phyloP scores from a whole-genome alignment of 2,113 vertebrate species.

The Halcyon malimbica region DNA sequence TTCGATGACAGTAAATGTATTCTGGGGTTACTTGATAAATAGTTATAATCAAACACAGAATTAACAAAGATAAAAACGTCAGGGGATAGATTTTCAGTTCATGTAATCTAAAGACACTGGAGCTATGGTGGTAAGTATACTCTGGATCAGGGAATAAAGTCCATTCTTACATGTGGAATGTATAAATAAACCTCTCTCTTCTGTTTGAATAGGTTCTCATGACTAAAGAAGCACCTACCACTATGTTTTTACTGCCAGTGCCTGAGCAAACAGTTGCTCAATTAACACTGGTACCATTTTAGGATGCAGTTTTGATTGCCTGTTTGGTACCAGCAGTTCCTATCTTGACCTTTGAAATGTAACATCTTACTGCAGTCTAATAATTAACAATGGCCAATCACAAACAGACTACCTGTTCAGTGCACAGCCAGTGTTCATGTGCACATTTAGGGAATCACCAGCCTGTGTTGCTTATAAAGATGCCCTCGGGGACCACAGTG shows the following conservation, averaged over 20 bases:
- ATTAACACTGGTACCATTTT: neutral
- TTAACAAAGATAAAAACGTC: neutral
- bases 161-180: neutral
- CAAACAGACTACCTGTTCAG: neutral
- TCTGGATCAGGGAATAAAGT: neutral
- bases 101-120: neutral
- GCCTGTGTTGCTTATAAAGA: neutral
- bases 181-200: neutral
- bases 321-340: neutral
- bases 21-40: neutral
- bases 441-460: neutral
- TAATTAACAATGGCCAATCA: neutral
- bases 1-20: neutral
- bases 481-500: too few relatives aligned
- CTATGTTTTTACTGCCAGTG: neutral
- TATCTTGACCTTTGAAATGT: constrained; percentile 24
- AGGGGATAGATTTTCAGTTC: neutral
- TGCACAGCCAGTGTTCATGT: neutral
- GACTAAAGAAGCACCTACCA: neutral
- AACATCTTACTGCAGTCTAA: neutral
- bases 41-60: neutral
- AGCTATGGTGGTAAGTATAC: neutral
- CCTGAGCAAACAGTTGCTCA: neutral
- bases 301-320: neutral
- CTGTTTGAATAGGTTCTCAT: neutral